Percentiles rank a stretch among this genome's conserved stretches.
These are phyloP conservation scores for Sterna hirundo DNA, from an alignment of 2,113 vertebrate species.

Conservation along the genomic window DNA sequence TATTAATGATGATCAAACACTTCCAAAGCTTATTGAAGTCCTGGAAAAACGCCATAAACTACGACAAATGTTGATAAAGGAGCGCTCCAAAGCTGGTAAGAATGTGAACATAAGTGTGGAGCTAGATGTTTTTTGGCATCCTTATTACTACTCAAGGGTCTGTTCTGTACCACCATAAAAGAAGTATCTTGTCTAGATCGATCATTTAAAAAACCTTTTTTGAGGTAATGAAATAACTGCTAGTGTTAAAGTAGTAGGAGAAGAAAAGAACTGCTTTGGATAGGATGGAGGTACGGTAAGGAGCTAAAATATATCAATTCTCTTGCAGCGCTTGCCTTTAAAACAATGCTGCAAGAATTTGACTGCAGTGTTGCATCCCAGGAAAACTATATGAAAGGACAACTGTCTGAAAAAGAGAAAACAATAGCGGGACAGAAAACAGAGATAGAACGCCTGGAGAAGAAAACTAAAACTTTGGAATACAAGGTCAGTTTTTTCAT, in stretches of 20 bases:
- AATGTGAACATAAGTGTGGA: not conserved
- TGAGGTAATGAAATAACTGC: not conserved
- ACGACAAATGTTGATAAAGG: slow-evolving; percentile 78
- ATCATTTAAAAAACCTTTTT: fast-evolving
- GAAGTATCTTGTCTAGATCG: not conserved
- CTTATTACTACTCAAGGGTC: not conserved
- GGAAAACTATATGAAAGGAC: slow-evolving; percentile 81
- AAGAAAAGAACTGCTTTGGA: not conserved
- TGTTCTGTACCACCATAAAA: not conserved
- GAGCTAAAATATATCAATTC: not conserved
- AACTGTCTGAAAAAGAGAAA: slow-evolving; percentile 86
- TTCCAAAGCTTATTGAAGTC: slow-evolving; percentile 86
- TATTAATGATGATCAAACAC: slow-evolving; percentile 85
- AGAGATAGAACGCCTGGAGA: slow-evolving; percentile 90
- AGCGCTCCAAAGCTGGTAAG: slow-evolving; percentile 83
- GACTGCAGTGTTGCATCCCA: slow-evolving; percentile 77
- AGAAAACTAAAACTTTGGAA: slow-evolving; percentile 90
- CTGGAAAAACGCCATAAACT: slow-evolving; percentile 86
- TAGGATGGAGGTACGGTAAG: fast-evolving
- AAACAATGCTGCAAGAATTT: slow-evolving; percentile 82
- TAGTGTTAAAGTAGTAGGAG: not conserved
- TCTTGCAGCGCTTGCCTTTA: slow-evolving; percentile 74
- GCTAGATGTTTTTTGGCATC: not conserved
- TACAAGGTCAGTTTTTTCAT: slow-evolving; percentile 83
- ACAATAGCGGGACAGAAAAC: slow-evolving; percentile 79